Base-by-base conservation (phyloP, 2,888 invertebrate genomes). In the Lasioglossum figueresi region DNA sequence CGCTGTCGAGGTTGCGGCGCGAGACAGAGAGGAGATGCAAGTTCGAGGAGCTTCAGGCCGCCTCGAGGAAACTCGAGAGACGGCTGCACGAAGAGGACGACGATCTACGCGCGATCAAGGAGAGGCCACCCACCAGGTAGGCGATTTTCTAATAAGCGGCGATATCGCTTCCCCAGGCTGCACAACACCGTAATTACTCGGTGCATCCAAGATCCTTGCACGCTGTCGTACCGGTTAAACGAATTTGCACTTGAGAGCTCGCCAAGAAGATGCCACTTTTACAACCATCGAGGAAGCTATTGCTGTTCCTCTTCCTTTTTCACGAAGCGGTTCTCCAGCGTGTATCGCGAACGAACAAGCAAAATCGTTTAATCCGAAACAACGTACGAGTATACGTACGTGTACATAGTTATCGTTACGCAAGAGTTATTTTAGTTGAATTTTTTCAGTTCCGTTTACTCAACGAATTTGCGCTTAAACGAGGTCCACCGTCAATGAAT, bases 21-120 rank as follows among this genome's bases (percentile, higher is more conserved):
- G 90, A 89, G 27, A 72, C 88, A 0, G 93, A 92, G 76, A 91
- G 89, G 79, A 90, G 91, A 88, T 91, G 91, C 16, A 93, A 93
- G 89, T 93, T 94, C 83, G 93, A 94, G 76, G 94, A 94, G 75
- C 91, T 94, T 72, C 92, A 93, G 80, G 93, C 92, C 0, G 93
- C 92, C 5, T 94, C 94, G 66, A 91, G 89, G 76, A 92, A 92
- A 71, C 90, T 94, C 72, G 94, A 94, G 81, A 91, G 91, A 66
- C 88, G 92, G 31, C 80, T 93, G 52, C 89, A 87, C 71, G 91
- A 90, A 4, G 88, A 90, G 81, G 91, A 91, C 59, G 91, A 91
- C 66, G 87, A 92, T 52, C 84, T 83, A 23, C 85, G 90, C n/a
- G 37, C 83, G 43, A 79, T 48, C 68, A 86, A 84, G 37, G 90